A percentile compares a stretch with the other conserved stretches of the same genome.
Conservation (phyloP, 2,888 invertebrate genomes). For the Metopia argyrocephala region DNA sequence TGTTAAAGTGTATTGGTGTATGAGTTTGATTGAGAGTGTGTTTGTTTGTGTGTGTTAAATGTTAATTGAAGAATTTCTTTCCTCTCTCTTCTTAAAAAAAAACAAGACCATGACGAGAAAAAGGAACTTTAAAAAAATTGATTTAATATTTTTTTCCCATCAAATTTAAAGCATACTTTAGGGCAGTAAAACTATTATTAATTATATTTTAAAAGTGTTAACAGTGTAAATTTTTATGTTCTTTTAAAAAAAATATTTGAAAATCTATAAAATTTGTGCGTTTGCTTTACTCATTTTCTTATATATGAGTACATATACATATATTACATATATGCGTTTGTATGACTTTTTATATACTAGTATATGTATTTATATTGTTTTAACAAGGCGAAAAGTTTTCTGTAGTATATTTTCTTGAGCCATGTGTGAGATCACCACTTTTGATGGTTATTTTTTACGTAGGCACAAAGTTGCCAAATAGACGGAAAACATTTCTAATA, state of each 20-base stretch:
- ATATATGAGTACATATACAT: not conserved
- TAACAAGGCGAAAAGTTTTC: slow-evolving; percentile 53
- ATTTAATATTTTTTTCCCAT: slow-evolving; percentile 2
- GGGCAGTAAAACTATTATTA: slow-evolving; percentile 32
- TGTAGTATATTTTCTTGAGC: slow-evolving; percentile 1
- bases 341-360: not conserved
- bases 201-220: not conserved
- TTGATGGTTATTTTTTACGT: slow-evolving; percentile 47
- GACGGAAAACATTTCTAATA: not conserved
- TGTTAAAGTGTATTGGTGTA: slow-evolving; percentile 57
- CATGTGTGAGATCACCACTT: slow-evolving; percentile 66
- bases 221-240: not conserved
- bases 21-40: slow-evolving; percentile 33
- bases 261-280: not conserved
- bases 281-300: not conserved
- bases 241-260: slow-evolving; percentile 1
- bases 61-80: slow-evolving; percentile 56
- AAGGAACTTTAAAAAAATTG: slow-evolving; percentile 57
- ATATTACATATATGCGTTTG: not conserved
- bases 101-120: slow-evolving; percentile 32
- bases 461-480: slow-evolving; percentile 37
- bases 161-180: slow-evolving; percentile 55
- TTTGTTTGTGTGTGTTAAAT: slow-evolving; percentile 60
- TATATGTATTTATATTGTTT: slow-evolving; percentile 41
- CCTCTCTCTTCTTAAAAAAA: slow-evolving; percentile 4